A percentile compares a stretch with the other conserved stretches of the same genome.
Conservation (phyloP, 2,797 vertebrate species). For the Melanotaenia maccullochi region DNA sequence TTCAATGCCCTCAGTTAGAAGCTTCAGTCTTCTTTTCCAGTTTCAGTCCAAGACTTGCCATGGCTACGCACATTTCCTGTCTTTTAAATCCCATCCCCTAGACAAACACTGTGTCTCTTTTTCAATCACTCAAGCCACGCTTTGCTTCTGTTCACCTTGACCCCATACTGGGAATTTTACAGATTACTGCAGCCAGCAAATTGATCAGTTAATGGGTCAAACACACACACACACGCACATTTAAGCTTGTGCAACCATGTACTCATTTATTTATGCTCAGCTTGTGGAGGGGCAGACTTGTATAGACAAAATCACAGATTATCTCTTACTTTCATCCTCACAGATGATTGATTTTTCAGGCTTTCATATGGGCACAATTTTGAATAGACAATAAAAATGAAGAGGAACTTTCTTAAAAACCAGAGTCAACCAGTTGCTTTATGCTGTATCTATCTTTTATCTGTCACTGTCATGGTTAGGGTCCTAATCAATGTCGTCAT, state of each 20-base stretch:
- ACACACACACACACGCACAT: constrained; percentile 23
- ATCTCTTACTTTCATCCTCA: not conserved
- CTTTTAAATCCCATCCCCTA: constrained; percentile 40
- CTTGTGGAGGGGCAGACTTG: not conserved
- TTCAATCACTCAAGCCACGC: constrained; percentile 41
- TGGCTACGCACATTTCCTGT: constrained; percentile 52
- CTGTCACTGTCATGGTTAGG: constrained; percentile 14
- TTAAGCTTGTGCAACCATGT: constrained; percentile 14
- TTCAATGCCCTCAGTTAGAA: constrained; percentile 64
- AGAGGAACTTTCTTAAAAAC: constrained; percentile 18
- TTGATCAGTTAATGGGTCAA: constrained; percentile 56
- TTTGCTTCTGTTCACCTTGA: constrained; percentile 53
- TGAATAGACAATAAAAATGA: constrained; percentile 1
- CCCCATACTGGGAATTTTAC: constrained; percentile 45
- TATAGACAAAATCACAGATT: constrained; percentile 1
- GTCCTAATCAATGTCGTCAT: constrained; percentile 13
- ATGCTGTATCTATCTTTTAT: constrained; percentile 19
- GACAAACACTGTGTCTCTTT: constrained; percentile 44
- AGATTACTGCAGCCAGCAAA: constrained; percentile 56
- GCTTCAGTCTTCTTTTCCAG: constrained; percentile 57
- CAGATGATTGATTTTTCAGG: not conserved
- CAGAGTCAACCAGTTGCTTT: constrained; percentile 19
- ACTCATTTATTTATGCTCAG: not conserved
- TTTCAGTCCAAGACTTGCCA: constrained; percentile 43
- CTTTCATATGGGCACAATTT: not conserved